Percentiles rank a stretch among this genome's conserved stretches.
phyloP scores from a whole-genome alignment of 1,140 invertebrate species.

The Cotesia typhae region DNA sequence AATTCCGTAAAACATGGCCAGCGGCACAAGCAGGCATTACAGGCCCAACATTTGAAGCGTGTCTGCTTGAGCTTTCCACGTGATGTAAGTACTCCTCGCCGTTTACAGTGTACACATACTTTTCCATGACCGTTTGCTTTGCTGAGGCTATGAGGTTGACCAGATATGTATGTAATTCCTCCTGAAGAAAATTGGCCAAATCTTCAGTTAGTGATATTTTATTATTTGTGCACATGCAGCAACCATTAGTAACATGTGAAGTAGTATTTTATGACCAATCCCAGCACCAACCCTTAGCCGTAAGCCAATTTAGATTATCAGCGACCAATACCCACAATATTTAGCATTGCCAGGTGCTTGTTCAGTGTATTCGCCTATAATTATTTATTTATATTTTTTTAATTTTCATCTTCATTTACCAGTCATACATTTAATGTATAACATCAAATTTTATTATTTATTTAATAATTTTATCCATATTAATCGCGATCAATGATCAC shows the following conservation, averaged over 20 bases:
- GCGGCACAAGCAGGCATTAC: slow-evolving; percentile 65
- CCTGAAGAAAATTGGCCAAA: slow-evolving; percentile 64
- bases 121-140: slow-evolving; percentile 67
- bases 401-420: background rate
- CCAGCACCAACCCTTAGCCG: slow-evolving; percentile 64
- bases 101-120: slow-evolving; percentile 67
- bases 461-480: slow-evolving; percentile 15
- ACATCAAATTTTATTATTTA: slow-evolving; percentile 1
- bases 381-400: background rate
- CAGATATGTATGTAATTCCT: slow-evolving; percentile 64
- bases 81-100: slow-evolving; percentile 63
- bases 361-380: slow-evolving; percentile 50
- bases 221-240: slow-evolving; percentile 62
- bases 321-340: slow-evolving; percentile 61
- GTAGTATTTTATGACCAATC: slow-evolving; percentile 48
- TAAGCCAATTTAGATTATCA: slow-evolving; percentile 59
- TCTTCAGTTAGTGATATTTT: slow-evolving; percentile 58
- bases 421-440: no score
- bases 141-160: slow-evolving; percentile 66
- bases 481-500: background rate
- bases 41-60: slow-evolving; percentile 67
- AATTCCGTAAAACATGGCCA: slow-evolving; percentile 66
- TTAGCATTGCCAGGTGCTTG: slow-evolving; percentile 63
- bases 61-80: slow-evolving; percentile 65
- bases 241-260: slow-evolving; percentile 59